Base-by-base conservation (phyloP, 2,888 invertebrate species). In the Drosophila mimetica region DNA sequence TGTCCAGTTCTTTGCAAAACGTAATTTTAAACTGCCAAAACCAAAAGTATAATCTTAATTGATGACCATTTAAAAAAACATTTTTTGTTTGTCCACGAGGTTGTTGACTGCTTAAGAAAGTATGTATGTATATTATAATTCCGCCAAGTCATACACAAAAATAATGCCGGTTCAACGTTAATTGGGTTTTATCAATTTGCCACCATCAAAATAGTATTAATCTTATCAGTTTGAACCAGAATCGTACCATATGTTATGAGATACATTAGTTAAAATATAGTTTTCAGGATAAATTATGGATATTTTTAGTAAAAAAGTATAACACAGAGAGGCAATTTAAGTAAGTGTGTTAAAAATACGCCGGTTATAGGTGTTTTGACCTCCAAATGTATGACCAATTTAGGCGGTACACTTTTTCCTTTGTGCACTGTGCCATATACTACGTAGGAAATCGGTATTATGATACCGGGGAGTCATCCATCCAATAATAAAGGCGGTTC, bases 401-500 rank as follows among this genome's bases (percentile, higher is more conserved):
- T 41, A 8, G 64, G 36, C 6, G 30, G 28, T 44, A 64, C 32
- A 64, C 18, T 65, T 65, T 41, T 63, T 53, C 39, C 22, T 54
- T 41, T 54, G 66, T 54, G 67, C 57, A 72, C 36, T 52, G n/a
- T 13, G 47, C 74, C 58, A 28, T 61, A 77, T 79, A 75, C 41
- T 30, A 47, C 52, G 48, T 57, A 76, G 77, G 66, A 66, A 60
- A 22, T 20, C 2, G 51, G 51, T 25, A 64, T 28, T 25, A 32
- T 63, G 41, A 63, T 63, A 64, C 42, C 42, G 30, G 16, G 64
- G 64, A 64, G 64, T 64, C 63, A 52, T 53, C 66, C 67, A 44
- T 65, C 53, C 67, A 66, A 39, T 34, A 66, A 66, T 48, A 80
- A 79, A 71, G 61, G 66, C 86, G 67, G 80, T 80, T 80, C 80